Percentiles rank a stretch among this genome's conserved stretches.
Evolutionary conservation across 2,797 vertebrate genomes (phyloP).

Genomic region (Lindbergichthys nudifrons): DNA sequence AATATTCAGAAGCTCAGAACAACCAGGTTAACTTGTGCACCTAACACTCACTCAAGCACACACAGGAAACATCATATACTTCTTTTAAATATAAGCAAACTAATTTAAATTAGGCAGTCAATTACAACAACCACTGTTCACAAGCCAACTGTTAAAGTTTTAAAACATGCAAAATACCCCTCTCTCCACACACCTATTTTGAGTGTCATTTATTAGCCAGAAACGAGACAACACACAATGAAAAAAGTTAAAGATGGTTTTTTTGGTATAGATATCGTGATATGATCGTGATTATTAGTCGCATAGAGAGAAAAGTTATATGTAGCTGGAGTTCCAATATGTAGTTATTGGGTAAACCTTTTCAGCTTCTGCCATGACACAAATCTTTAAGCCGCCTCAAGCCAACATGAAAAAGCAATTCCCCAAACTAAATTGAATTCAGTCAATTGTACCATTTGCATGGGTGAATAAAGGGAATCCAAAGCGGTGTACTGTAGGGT

Average conservation of each 20-base stretch:
- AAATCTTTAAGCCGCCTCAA: slow-evolving; percentile 34
- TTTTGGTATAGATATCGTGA: too few relatives aligned
- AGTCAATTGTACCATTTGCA: slow-evolving; percentile 37
- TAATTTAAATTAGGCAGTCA: slow-evolving; percentile 1
- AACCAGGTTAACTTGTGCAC: slow-evolving; percentile 74
- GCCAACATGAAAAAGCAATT: slow-evolving; percentile 46
- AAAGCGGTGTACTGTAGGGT: slow-evolving; percentile 6
- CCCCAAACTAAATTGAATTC: slow-evolving; percentile 42
- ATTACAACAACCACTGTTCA: not conserved
- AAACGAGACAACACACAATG: too few relatives aligned
- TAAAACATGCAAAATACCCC: not conserved
- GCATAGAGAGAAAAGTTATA: slow-evolving; percentile 22
- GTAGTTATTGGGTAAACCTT: slow-evolving; percentile 54
- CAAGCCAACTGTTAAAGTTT: slow-evolving; percentile 1
- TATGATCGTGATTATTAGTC: too few relatives aligned
- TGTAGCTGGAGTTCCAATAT: not conserved
- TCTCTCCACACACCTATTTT: too few relatives aligned
- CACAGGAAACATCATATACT: not conserved
- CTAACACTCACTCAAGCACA: slow-evolving; percentile 24
- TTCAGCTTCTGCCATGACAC: slow-evolving; percentile 31
- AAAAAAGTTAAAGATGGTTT: too few relatives aligned
- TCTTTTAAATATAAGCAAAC: slow-evolving; percentile 1
- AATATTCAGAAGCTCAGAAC: slow-evolving; percentile 76
- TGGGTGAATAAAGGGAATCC: slow-evolving; percentile 9
- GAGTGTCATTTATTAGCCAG: too few relatives aligned